Evolutionary conservation across 1,140 invertebrate species (phyloP).

Genomic region (Aethina tumida): DNA sequence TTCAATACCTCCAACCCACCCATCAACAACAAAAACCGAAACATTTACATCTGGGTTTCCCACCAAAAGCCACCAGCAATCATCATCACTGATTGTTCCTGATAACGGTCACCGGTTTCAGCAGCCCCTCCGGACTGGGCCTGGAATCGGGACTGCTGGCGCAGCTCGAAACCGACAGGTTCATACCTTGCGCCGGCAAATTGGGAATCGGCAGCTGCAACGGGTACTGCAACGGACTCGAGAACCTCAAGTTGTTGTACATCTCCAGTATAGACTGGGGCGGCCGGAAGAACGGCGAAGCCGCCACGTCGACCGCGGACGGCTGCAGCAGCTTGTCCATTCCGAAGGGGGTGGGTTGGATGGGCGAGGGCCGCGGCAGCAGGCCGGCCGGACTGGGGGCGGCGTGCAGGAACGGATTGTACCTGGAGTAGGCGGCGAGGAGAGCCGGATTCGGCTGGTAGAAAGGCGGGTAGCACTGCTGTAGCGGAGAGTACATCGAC

Average conservation of each 20-base stretch:
- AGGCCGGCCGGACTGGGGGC: conserved; percentile 15
- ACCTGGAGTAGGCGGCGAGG: conserved; percentile 22
- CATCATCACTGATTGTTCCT: conserved; percentile 20
- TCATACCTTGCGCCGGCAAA: conserved; percentile 14
- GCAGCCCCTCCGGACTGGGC: conserved; percentile 22
- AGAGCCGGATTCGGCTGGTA: conserved; percentile 17
- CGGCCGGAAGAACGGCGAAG: conserved; percentile 16
- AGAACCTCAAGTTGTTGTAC: conserved; percentile 26
- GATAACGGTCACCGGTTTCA: conserved; percentile 33
- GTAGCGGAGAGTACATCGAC: conserved; percentile 40
- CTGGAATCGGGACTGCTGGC: conserved; percentile 12
- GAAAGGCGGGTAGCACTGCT: conserved; percentile 21
- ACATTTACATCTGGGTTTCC: too few species aligned
- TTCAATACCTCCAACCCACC: too few species aligned
- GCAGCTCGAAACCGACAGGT: conserved; percentile 7
- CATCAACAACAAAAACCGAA: too few species aligned
- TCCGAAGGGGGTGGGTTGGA: conserved; percentile 20
- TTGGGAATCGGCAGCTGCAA: conserved; percentile 21
- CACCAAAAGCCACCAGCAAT: not conserved
- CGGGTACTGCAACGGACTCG: conserved; percentile 22
- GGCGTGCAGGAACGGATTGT: conserved; percentile 29
- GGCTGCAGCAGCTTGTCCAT: conserved; percentile 14
- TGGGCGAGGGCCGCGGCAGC: conserved; percentile 11
- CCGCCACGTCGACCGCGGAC: conserved; percentile 5
- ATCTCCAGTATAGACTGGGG: conserved; percentile 25